Evolutionary conservation across 1,140 invertebrate genomes (phyloP).

Genomic region (Megathymus violae): DNA sequence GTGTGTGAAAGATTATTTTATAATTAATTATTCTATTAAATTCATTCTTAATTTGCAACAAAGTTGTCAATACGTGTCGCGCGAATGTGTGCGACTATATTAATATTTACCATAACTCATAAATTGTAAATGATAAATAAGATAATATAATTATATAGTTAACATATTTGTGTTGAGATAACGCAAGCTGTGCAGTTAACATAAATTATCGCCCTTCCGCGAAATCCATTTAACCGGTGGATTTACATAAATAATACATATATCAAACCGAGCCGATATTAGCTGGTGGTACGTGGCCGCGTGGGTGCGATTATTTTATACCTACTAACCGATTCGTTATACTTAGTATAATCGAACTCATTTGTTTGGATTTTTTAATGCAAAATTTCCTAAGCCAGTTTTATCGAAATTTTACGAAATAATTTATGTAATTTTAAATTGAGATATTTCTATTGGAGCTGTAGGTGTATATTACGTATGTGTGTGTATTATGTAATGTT

Average conservation of each 20-base stretch:
- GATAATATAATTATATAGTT: conserved; percentile 18
- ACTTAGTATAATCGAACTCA: neutral
- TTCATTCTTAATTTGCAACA: no score
- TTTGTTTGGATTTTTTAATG: neutral
- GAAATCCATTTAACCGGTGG: conserved; percentile 23
- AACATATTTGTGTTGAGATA: conserved; percentile 44
- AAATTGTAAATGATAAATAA: conserved; percentile 8
- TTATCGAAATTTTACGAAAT: no score
- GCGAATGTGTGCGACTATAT: no score
- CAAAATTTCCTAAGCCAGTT: no score
- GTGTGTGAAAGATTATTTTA: no score
- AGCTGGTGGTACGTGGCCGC: neutral
- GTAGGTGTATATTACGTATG: no score
- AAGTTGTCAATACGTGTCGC: no score
- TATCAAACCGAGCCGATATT: conserved; percentile 25
- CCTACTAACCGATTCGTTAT: neutral
- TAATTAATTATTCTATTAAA: no score
- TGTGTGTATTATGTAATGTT: no score
- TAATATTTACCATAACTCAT: neutral
- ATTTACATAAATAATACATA: conserved; percentile 30
- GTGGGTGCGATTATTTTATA: conserved; percentile 1
- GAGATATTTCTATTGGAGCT: no score
- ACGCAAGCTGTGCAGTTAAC: conserved; percentile 19
- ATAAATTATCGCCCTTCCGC: conserved; percentile 31
- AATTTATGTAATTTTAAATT: no score